Percentiles rank a stretch among this genome's conserved stretches.
Conservation (phyloP, 2,888 invertebrate genomes). For the Tryphoninae sp. region DNA sequence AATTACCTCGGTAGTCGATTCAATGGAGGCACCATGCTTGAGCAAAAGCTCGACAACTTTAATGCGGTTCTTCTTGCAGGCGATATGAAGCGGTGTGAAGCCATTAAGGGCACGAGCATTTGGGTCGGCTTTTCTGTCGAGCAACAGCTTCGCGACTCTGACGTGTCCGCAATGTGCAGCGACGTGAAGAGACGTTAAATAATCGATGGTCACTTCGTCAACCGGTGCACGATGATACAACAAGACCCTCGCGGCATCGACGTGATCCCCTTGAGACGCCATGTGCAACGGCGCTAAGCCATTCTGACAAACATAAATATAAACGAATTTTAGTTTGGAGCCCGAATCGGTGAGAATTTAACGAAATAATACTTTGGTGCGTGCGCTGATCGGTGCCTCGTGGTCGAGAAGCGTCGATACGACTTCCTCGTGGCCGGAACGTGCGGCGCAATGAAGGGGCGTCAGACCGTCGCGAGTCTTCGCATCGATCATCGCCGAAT, state of each 20-base stretch:
- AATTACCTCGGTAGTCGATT: constrained; percentile 87
- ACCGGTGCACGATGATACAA: constrained; percentile 98
- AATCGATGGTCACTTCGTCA: constrained; percentile 99
- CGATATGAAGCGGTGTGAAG: constrained; percentile 98
- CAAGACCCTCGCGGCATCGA: constrained; percentile 96
- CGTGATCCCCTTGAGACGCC: constrained; percentile 99
- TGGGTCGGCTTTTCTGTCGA: constrained; percentile 97
- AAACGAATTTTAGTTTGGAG: constrained; percentile 9
- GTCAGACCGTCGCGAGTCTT: constrained; percentile 97
- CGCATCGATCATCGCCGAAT: constrained; percentile 93
- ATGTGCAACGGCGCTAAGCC: constrained; percentile 98
- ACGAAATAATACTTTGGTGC: constrained; percentile 89
- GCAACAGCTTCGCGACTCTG: constrained; percentile 93
- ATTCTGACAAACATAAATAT: constrained; percentile 83
- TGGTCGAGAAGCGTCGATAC: constrained; percentile 94
- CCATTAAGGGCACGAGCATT: constrained; percentile 98
- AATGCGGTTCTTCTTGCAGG: constrained; percentile 99
- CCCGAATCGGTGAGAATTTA: background rate
- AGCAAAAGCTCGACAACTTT: constrained; percentile 97
- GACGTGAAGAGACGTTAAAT: constrained; percentile 97
- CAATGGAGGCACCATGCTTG: constrained; percentile 94
- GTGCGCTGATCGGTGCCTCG: constrained; percentile 96
- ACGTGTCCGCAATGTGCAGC: constrained; percentile 97
- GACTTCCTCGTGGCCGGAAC: constrained; percentile 97
- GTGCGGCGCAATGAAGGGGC: constrained; percentile 97